These are phyloP conservation scores for Porites australiensis DNA, from an alignment of 64 coral and sea anemone genomes.

Conservation along the genomic window DNA sequence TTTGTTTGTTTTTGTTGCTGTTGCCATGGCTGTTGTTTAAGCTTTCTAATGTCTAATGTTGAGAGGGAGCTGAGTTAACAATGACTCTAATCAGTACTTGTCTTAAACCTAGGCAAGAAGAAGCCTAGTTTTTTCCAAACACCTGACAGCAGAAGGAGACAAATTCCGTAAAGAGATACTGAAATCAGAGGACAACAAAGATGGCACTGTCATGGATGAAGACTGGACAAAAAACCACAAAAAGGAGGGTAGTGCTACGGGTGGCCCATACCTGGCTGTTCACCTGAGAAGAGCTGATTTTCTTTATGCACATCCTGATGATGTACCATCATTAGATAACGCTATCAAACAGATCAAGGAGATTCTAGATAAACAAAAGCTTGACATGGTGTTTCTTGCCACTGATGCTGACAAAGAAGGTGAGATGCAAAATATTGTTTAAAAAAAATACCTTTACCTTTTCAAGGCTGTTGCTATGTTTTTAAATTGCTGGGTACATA, in stretches of 20 bases:
- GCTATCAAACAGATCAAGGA: slow-evolving; percentile 90
- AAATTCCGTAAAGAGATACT: slow-evolving; percentile 87
- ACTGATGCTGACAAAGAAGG: slow-evolving; percentile 91
- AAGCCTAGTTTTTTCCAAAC: slow-evolving; percentile 96
- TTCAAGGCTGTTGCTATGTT: too few species aligned
- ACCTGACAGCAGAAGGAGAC: slow-evolving; percentile 93
- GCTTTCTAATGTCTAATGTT: too few species aligned
- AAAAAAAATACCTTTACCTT: too few species aligned
- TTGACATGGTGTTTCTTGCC: slow-evolving; percentile 95
- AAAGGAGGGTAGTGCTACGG: slow-evolving; percentile 83
- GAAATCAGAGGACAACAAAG: slow-evolving; percentile 88
- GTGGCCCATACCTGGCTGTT: slow-evolving; percentile 90
- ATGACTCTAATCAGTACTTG: too few species aligned
- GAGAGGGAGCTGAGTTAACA: too few species aligned
- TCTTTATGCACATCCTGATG: slow-evolving; percentile 86
- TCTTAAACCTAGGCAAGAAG: slow-evolving; percentile 66
- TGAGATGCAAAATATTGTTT: not conserved
- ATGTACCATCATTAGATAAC: slow-evolving; percentile 84
- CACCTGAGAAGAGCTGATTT: slow-evolving; percentile 95
- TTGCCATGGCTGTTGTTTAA: too few species aligned
- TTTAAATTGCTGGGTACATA: too few species aligned
- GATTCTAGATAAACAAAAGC: slow-evolving; percentile 80
- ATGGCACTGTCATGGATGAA: slow-evolving; percentile 85
- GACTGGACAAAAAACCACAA: slow-evolving; percentile 98
- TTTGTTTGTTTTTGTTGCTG: not conserved